Conservation (phyloP, 2,888 invertebrate genomes). For the Choristoneura rosaceana region DNA sequence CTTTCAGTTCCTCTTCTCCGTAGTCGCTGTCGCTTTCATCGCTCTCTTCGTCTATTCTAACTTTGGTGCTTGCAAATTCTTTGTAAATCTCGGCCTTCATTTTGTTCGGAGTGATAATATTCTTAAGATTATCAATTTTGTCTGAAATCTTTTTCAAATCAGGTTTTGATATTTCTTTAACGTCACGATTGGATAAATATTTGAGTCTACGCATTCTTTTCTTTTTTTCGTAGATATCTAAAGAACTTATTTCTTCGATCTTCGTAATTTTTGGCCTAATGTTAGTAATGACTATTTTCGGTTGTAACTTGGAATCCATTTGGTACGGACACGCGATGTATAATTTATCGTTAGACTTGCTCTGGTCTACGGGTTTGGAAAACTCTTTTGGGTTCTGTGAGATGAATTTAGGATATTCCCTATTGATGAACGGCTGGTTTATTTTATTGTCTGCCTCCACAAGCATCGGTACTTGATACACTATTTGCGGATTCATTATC, state of each 20-base stretch:
- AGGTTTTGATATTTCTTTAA: constrained; percentile 54
- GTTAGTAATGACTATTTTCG: constrained; percentile 75
- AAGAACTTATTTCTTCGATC: constrained; percentile 71
- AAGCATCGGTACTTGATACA: constrained; percentile 76
- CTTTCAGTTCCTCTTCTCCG: constrained; percentile 78
- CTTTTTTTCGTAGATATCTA: constrained; percentile 84
- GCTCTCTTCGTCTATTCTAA: constrained; percentile 65
- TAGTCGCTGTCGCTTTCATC: constrained; percentile 80
- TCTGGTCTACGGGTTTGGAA: constrained; percentile 59
- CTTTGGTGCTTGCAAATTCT: constrained; percentile 67
- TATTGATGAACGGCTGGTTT: constrained; percentile 58
- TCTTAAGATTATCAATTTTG: constrained; percentile 54
- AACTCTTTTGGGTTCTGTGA: constrained; percentile 59
- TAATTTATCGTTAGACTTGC: constrained; percentile 68
- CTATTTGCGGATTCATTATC: constrained; percentile 72
- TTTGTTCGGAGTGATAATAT: constrained; percentile 74
- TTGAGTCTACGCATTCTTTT: constrained; percentile 76
- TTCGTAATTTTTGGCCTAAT: constrained; percentile 63
- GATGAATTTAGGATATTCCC: constrained; percentile 60
- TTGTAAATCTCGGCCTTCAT: constrained; percentile 73
- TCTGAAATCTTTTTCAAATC: constrained; percentile 57
- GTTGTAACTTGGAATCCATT: constrained; percentile 71
- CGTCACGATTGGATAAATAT: constrained; percentile 64
- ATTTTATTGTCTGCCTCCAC: constrained; percentile 66
- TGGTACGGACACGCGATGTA: constrained; percentile 74